Evolutionary conservation across 2,113 vertebrate genomes (phyloP), one percentile per base, ranked within the genome.

Genomic region (Deroptyus accipitrinus): DNA sequence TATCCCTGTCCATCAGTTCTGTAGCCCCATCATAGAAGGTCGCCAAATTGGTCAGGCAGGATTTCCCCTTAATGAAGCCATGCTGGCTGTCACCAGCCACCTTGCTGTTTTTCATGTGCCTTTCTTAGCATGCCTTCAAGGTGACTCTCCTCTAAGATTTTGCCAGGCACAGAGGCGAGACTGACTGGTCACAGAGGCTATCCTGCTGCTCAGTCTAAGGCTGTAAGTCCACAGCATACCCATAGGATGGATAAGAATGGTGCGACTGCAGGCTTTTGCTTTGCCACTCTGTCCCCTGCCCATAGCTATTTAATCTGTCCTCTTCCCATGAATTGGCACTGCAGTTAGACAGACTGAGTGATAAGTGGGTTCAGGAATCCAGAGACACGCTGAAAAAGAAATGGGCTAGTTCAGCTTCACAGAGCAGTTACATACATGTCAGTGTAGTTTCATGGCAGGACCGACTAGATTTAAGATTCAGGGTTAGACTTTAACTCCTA

Each of bases 381-480:
- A 42, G 7, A 63, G 44, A 54, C 2, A 12, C 51, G 3, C 8
- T 69, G 33, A 41, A 68, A 84, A 81, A 62, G 2, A 69, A 52
- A 54, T 37, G 17, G 17, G 5, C 5, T 30, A 2, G 70, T 78
- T 59, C 49, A 48, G 10, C 42, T 75, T 75, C 2, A 3, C 11
- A 39, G 55, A 19, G 20, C 2, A 4, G 15, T 59, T 46, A 51
- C 9, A 2, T 2, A 28, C 9, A 5, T 27, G 4, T 4, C 13
- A 30, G 6, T 3, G 7, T 42, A 28, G 9, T 49, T 72, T 75
- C 13, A 33, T 14, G 44, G 28, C 23, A 68, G 16, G 49, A 44
- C 16, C 62, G 44, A 46, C 2, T 42, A 39, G 19, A 27, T 68
- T 42, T 59, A 44, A 69, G 12, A 59, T 5, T 46, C 67, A 31